Evolutionary conservation across 2,113 vertebrate species (phyloP), one percentile per base, ranked within the genome.

Genomic region (Benitochromis conjunctus): DNA sequence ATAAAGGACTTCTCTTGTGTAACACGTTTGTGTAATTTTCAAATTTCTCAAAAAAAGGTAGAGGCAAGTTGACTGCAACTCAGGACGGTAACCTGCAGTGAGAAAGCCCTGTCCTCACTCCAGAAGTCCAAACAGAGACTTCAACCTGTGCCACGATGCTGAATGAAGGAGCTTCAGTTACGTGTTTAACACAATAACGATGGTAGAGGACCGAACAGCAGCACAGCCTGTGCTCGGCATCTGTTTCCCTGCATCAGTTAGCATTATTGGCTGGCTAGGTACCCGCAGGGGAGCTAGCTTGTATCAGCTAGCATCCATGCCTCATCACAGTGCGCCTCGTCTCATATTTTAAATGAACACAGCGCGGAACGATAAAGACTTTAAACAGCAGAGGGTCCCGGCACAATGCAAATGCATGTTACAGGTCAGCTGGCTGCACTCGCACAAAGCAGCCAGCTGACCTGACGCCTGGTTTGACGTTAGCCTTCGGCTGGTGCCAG

Each of bases 201-300:
- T 79, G 60, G 79, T 66, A 85, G 34, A 51, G 7, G 29, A 56
- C 7, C 29, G 14, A n/a, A 76, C 64, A 81, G 34, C 60, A 86
- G 81, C 86, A 79, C 80, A 83, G 57, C 24, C 34, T 80, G 69
- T 21, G 14, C 41, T 14, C 13, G 36, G 14, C 78, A 79, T 58
- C 51, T 58, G 80, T 48, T 74, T 16, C 82, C n/a, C 91, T 57
- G 79, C 89, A 80, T 91, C 90, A 74, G 86, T 87, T 94, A 95
- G 90, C 94, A 74, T 76, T 54, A 90, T n/a, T 31, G 83, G 36
- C 81, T 82, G 64, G 92, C 93, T 94, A 91, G 90, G 87, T 94
- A 93, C 93, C 92, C 53, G 29, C 71, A 55, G 80, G 71, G 43
- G 43, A 53, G 92, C 62, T 93, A 92, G 91, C 92, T 81, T 62